Evolutionary conservation across 2,797 vertebrate genomes (phyloP).

Genomic region (Eospalax fontanierii): DNA sequence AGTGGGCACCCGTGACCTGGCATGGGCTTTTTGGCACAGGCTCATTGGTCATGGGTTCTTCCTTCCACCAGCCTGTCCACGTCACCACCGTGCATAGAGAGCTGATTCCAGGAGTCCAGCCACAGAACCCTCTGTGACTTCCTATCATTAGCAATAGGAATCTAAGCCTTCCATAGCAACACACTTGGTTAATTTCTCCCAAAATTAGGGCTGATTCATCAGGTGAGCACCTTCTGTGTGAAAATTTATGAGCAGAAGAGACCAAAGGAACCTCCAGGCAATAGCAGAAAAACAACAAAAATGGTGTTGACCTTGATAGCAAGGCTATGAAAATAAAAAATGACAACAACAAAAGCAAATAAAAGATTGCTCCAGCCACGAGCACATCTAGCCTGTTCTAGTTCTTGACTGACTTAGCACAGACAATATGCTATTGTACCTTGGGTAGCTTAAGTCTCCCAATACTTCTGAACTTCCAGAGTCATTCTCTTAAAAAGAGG

Average conservation of each 20-base stretch:
- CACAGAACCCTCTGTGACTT: too few species aligned
- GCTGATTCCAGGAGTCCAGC: background rate
- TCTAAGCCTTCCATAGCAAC: background rate
- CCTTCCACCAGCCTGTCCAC: background rate
- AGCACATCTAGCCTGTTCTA: background rate
- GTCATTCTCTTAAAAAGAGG: background rate
- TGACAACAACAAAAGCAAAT: background rate
- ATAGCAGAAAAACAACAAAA: background rate
- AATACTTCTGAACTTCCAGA: background rate
- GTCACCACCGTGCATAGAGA: fast-evolving
- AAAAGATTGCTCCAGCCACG: background rate
- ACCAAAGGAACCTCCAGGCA: background rate
- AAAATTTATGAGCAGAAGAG: background rate
- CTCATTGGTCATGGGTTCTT: fast-evolving
- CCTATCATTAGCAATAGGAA: background rate
- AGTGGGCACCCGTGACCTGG: background rate
- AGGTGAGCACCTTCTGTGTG: background rate
- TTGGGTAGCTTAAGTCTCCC: background rate
- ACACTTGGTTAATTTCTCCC: background rate
- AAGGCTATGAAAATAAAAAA: background rate
- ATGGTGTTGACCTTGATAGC: background rate
- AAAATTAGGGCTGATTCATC: conserved; percentile 1
- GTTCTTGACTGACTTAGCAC: background rate
- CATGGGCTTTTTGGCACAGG: background rate
- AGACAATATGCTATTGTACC: background rate